Percentiles rank a stretch among this genome's conserved stretches.
phyloP scores from a whole-genome alignment of 2,797 vertebrate species.

The Pterois miles region DNA sequence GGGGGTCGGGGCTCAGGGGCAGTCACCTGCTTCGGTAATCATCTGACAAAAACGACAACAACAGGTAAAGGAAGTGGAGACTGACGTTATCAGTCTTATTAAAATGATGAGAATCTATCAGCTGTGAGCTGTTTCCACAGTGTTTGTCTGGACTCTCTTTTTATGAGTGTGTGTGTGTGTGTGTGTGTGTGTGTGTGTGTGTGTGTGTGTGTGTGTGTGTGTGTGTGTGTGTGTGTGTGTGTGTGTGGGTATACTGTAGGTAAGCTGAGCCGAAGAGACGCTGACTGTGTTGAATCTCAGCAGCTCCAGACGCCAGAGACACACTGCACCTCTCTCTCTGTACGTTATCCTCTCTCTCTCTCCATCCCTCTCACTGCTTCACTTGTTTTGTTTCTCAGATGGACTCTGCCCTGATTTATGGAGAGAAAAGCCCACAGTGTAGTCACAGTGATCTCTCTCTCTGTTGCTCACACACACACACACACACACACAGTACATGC shows the following conservation, averaged over 20 bases:
- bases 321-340: conserved; percentile 56
- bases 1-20: neutral
- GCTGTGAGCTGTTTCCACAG: conserved; percentile 17
- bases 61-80: conserved; percentile 20
- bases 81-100: conserved; percentile 34
- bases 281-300: conserved; percentile 85
- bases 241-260: conserved; percentile 68
- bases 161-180: conserved; percentile 30
- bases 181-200: conserved; percentile 50
- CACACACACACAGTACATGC: neutral
- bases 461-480: neutral
- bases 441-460: conserved; percentile 52
- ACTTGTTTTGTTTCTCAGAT: conserved; percentile 60
- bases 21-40: neutral
- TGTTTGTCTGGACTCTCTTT: conserved; percentile 51
- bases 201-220: conserved; percentile 23
- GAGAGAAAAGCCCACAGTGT: conserved; percentile 54
- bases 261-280: conserved; percentile 84
- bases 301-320: conserved; percentile 83
- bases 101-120: conserved; percentile 41
- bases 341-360: neutral
- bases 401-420: conserved; percentile 61
- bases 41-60: neutral
- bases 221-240: conserved; percentile 46
- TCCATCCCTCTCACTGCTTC: conserved; percentile 5